Percentiles rank a stretch among this genome's conserved stretches.
Conservation (phyloP, 37 sponge, comb jelly and placozoan species). For the Dysidea cf. avara region DNA sequence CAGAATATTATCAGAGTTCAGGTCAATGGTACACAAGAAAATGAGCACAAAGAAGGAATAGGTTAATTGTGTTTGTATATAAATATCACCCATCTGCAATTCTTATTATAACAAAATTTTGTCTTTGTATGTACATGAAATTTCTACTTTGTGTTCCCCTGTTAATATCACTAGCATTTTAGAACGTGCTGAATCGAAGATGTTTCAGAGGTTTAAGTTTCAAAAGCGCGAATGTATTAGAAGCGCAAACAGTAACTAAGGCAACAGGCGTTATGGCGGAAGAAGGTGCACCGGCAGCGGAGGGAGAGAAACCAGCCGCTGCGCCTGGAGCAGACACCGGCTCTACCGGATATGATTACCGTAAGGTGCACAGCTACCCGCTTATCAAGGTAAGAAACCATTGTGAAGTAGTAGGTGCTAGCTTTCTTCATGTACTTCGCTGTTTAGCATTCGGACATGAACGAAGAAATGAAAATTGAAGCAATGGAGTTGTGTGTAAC, state of each 20-base stretch:
- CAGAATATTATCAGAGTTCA: conserved; percentile 85
- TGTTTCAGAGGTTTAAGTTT: too few relatives aligned
- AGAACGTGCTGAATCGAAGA: too few relatives aligned
- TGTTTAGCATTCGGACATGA: conserved; percentile 96
- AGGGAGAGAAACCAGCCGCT: conserved; percentile 1
- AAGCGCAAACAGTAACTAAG: neutral
- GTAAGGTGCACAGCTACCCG: conserved; percentile 86
- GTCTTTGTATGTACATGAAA: too few relatives aligned
- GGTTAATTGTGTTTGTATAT: too few relatives aligned
- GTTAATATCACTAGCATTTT: too few relatives aligned
- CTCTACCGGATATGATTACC: conserved; percentile 67
- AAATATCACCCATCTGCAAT: too few relatives aligned
- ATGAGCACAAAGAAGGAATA: conserved; percentile 21
- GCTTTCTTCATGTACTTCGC: conserved; percentile 1
- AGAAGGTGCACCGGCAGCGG: conserved; percentile 17
- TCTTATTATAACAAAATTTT: too few relatives aligned
- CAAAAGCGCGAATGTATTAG: neutral
- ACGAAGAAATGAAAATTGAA: conserved; percentile 95
- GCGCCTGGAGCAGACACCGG: conserved; percentile 26
- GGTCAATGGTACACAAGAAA: conserved; percentile 93
- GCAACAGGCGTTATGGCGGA: conserved; percentile 52
- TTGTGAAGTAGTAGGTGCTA: neutral
- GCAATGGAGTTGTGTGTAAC: conserved; percentile 99
- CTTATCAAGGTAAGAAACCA: conserved; percentile 64
- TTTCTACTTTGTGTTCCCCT: too few relatives aligned